These are phyloP conservation scores for Aplidium turbinatum DNA, from an alignment of 23 tunicate genomes.

Conservation along the genomic window DNA sequence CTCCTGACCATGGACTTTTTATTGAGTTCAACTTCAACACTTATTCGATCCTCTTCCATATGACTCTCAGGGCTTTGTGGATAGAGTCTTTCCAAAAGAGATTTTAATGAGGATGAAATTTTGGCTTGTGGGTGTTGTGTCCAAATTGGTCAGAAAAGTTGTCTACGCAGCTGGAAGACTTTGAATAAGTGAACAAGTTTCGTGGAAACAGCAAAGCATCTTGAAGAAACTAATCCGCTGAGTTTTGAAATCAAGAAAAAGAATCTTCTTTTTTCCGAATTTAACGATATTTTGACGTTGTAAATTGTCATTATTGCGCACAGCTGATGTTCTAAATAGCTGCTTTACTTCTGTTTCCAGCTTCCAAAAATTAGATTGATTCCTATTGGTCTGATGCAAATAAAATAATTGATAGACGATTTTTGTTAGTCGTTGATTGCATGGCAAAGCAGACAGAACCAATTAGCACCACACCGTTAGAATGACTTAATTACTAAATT, in stretches of 20 bases:
- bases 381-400: no score
- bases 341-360: no score
- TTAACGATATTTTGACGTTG: neutral
- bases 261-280: neutral
- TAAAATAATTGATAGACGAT: no score
- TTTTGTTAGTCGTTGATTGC: no score
- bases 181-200: slow-evolving; percentile 16
- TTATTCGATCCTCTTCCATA: neutral
- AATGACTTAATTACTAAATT: no score
- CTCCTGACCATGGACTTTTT: neutral
- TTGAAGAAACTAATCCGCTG: slow-evolving; percentile 26
- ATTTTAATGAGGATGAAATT: slow-evolving; percentile 7
- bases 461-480: no score
- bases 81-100: slow-evolving; percentile 4
- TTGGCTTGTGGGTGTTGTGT: neutral
- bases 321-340: slow-evolving; percentile 1
- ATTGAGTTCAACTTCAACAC: neutral
- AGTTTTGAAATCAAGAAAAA: slow-evolving; percentile 16
- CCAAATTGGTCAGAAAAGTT: slow-evolving; percentile 18
- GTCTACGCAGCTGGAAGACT: slow-evolving; percentile 6
- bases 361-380: no score
- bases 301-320: slow-evolving; percentile 9
- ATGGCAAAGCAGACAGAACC: no score
- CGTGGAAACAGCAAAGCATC: slow-evolving; percentile 20
- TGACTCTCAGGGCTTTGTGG: neutral